phyloP scores from a whole-genome alignment of 2,113 vertebrate species.

The Anolis sagrei region DNA sequence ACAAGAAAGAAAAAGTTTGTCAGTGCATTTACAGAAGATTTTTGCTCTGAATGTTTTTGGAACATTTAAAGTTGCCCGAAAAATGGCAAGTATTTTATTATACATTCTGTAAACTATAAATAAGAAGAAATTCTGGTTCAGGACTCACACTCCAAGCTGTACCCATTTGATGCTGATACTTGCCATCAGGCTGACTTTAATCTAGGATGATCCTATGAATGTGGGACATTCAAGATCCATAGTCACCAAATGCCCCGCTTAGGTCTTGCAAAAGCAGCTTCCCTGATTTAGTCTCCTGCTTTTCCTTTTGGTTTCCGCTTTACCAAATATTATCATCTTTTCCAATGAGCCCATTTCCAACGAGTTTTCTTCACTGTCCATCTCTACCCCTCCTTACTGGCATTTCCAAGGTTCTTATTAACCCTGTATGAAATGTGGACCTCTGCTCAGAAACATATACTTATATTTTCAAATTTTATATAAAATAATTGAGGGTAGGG shows the following conservation, averaged over 20 bases:
- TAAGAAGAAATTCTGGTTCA: neutral
- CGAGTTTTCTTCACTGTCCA: no score
- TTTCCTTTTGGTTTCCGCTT: no score
- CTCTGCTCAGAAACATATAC: neutral
- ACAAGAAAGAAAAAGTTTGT: slow-evolving; percentile 31
- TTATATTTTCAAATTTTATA: slow-evolving; percentile 2
- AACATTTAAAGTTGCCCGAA: slow-evolving; percentile 46
- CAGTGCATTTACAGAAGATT: slow-evolving; percentile 15
- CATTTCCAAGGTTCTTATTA: neutral
- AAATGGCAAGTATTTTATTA: neutral
- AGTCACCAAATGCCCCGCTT: no score
- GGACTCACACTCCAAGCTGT: neutral
- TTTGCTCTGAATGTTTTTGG: slow-evolving; percentile 19
- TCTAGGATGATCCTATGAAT: no score
- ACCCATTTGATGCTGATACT: no score
- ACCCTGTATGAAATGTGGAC: slow-evolving; percentile 3
- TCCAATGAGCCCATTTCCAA: no score
- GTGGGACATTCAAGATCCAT: no score
- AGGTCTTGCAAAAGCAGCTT: no score
- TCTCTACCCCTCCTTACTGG: no score
- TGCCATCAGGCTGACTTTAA: neutral
- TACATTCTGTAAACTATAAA: neutral
- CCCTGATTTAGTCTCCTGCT: no score
- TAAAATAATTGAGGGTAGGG: neutral
- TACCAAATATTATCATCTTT: no score